phyloP scores from a whole-genome alignment of 2,888 invertebrate genomes.

The Ceramica pisi region DNA sequence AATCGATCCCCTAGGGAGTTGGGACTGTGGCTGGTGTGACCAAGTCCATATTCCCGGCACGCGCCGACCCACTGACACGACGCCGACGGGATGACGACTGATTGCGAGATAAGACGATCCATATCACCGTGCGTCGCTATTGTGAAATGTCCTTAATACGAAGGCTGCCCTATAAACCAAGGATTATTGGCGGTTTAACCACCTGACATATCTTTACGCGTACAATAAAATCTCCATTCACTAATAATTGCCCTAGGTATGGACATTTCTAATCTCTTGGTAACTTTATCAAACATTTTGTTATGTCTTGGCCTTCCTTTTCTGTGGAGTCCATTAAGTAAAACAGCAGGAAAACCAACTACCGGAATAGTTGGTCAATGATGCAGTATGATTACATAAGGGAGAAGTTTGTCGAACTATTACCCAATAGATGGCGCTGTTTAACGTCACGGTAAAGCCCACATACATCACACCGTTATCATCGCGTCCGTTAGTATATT shows the following conservation, averaged over 20 bases:
- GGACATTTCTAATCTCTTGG: background rate
- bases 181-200: slow-evolving; percentile 26
- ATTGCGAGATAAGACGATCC: slow-evolving; percentile 65
- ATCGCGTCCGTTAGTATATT: background rate
- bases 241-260: background rate
- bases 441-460: background rate
- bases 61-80: slow-evolving; percentile 79
- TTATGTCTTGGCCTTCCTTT: background rate
- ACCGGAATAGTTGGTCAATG: background rate
- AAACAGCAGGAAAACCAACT: slow-evolving; percentile 6
- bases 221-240: background rate
- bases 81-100: slow-evolving; percentile 63
- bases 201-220: slow-evolving; percentile 27
- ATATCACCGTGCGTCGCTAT: slow-evolving; percentile 37
- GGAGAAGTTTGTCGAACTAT: slow-evolving; percentile 53
- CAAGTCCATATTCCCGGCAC: slow-evolving; percentile 73
- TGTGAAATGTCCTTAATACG: slow-evolving; percentile 48
- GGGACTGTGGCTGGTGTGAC: slow-evolving; percentile 4
- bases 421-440: slow-evolving; percentile 72
- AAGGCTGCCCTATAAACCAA: slow-evolving; percentile 35
- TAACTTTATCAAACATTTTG: background rate
- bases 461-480: background rate
- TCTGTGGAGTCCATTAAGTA: background rate
- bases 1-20: slow-evolving; percentile 42
- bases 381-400: background rate